Evolutionary conservation across 2,797 vertebrate genomes (phyloP), one percentile per base, ranked within the genome.

Genomic region (Cephalopachus bancanus): DNA sequence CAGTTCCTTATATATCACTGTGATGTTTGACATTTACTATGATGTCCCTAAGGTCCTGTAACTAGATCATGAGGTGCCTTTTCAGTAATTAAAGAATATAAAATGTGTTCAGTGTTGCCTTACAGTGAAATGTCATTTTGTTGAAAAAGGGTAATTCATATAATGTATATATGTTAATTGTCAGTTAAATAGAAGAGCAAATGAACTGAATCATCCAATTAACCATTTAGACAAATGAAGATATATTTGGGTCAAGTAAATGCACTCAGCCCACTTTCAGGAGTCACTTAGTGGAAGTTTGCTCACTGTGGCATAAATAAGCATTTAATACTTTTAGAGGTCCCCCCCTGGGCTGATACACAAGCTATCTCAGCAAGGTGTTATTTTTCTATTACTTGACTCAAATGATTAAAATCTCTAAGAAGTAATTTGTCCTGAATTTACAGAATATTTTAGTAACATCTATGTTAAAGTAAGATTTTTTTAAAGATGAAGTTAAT

Each of bases 21-120:
- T 93, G 67, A 96, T 75, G 7, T 65, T 85, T 75, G 74, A 93
- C n/a, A 74, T 91, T 95, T 84, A 86, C 44, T 71, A 14, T 81
- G 22, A 74, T 91, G 49, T 93, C 30, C 69, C 85, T 59, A 30
- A 65, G 19, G 22, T 93, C 49, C 33, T 85, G 10, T 78, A 86
- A 79, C 22, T 88, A 83, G 51, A 96, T 95, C 74, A 93, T 75
- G 55, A 96, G 33, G 53, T 95, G 16, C 37, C 49, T 69, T 93
- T 64, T 95, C 62, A 83, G 30, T 93, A 93, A 94, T 94, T 96
- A 94, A 92, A 83, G 49, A 92, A 83, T 96, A 94, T 86, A 93
- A 93, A 93, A 91, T 97, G 79, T 97, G 92, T 89, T 97, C 96
- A 89, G 30, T 96, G 86, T 94, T 96, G 64, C 74, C 30, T 97